Percentiles rank a stretch among this genome's conserved stretches.
Evolutionary conservation across 1,140 invertebrate species (phyloP).

Genomic region (Drosophila truncata): DNA sequence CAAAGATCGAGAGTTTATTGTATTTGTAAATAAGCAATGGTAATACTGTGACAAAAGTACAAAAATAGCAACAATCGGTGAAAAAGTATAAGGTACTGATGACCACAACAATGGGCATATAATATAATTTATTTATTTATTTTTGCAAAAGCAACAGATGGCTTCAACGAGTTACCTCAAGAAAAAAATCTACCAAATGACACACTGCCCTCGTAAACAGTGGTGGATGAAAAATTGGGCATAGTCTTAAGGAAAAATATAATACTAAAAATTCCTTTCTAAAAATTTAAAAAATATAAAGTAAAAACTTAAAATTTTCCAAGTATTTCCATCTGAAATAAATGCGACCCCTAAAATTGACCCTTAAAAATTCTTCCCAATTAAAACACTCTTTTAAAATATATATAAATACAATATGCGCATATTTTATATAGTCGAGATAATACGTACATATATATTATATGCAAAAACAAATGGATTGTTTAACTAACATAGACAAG

Average conservation of each 20-base stretch:
- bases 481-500: conserved; percentile 60
- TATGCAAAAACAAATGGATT: conserved; percentile 65
- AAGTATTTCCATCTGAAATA: no score
- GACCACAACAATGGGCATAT: conserved; percentile 7
- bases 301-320: no score
- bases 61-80: conserved; percentile 26
- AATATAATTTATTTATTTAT: conserved; percentile 6
- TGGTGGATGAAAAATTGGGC: no score
- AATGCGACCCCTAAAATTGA: no score
- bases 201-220: not conserved
- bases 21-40: conserved; percentile 15
- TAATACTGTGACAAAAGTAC: conserved; percentile 8
- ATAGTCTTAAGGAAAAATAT: not conserved
- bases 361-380: not conserved
- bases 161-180: not conserved
- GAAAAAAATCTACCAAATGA: not conserved
- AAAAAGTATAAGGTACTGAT: conserved; percentile 12
- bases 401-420: conserved; percentile 53
- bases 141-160: conserved; percentile 21
- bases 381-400: conserved; percentile 38
- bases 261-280: no score
- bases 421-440: conserved; percentile 67
- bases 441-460: conserved; percentile 51
- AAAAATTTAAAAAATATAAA: no score
- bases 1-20: not conserved